These are phyloP conservation scores for Papilio polyxenes DNA, from an alignment of 1,140 invertebrate species.

Conservation along the genomic window DNA sequence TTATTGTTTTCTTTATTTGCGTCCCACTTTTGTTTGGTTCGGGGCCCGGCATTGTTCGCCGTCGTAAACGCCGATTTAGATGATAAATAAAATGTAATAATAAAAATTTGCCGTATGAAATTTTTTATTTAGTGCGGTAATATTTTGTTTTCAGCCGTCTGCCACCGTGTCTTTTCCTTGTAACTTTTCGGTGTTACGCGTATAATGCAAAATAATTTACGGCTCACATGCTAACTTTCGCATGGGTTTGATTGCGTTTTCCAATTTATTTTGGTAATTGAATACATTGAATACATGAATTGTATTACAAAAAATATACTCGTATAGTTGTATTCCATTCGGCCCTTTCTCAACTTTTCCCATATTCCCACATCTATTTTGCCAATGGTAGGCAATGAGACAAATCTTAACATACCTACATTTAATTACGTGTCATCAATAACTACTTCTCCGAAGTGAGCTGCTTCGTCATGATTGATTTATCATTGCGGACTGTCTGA, in stretches of 20 bases:
- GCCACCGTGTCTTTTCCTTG: slow-evolving; percentile 40
- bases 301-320: not conserved
- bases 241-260: slow-evolving; percentile 9
- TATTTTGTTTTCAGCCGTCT: slow-evolving; percentile 61
- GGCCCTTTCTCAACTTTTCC: not conserved
- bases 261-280: not conserved
- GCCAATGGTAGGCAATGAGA: not conserved
- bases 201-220: slow-evolving; percentile 51
- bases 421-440: not conserved
- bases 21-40: slow-evolving; percentile 80
- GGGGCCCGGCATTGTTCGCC: slow-evolving; percentile 75
- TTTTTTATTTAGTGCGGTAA: slow-evolving; percentile 70
- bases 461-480: not conserved
- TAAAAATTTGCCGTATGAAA: slow-evolving; percentile 72
- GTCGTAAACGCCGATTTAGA: slow-evolving; percentile 80
- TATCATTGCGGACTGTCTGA: not conserved
- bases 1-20: slow-evolving; percentile 81
- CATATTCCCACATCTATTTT: not conserved
- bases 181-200: slow-evolving; percentile 47
- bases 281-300: no score
- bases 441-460: not conserved
- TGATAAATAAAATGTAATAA: slow-evolving; percentile 78
- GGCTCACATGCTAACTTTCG: slow-evolving; percentile 46
- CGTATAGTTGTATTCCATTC: not conserved
- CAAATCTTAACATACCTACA: no score